phyloP scores from a whole-genome alignment of 1,140 invertebrate genomes.

The Lutraria rhynchaena region DNA sequence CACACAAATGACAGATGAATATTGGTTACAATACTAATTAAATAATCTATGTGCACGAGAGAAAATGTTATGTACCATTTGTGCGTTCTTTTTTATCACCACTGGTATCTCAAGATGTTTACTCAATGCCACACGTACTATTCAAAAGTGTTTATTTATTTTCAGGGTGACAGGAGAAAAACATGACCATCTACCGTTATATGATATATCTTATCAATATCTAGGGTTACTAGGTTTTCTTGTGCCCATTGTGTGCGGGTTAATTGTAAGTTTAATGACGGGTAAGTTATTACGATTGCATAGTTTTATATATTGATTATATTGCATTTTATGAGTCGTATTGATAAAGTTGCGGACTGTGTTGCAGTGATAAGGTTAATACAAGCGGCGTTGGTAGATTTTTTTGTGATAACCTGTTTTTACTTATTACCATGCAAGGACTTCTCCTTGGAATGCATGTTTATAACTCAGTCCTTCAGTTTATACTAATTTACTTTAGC shows the following conservation, averaged over 20 bases:
- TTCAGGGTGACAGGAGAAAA: background rate
- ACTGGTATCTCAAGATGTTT: too few relatives aligned
- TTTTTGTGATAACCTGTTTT: too few relatives aligned
- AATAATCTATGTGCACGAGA: background rate
- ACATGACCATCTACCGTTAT: conserved; percentile 13
- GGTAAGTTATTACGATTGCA: too few relatives aligned
- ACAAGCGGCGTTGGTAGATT: too few relatives aligned
- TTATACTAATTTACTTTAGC: too few relatives aligned
- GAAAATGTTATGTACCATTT: background rate
- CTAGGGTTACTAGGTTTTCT: conserved; percentile 18
- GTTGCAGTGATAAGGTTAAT: too few relatives aligned
- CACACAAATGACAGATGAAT: background rate
- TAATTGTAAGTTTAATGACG: conserved; percentile 9
- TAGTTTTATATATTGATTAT: too few relatives aligned
- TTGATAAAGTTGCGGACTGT: too few relatives aligned
- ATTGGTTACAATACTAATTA: background rate
- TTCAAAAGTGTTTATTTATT: background rate
- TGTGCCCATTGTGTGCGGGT: background rate
- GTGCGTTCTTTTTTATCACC: background rate
- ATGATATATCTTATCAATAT: conserved; percentile 34
- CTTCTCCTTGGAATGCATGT: too few relatives aligned
- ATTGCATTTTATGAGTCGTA: too few relatives aligned
- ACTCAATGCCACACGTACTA: background rate
- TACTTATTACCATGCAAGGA: too few relatives aligned
- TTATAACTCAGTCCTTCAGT: too few relatives aligned